Conservation (phyloP, 2,888 invertebrate species). For the Gymnosoma rotundatum region DNA sequence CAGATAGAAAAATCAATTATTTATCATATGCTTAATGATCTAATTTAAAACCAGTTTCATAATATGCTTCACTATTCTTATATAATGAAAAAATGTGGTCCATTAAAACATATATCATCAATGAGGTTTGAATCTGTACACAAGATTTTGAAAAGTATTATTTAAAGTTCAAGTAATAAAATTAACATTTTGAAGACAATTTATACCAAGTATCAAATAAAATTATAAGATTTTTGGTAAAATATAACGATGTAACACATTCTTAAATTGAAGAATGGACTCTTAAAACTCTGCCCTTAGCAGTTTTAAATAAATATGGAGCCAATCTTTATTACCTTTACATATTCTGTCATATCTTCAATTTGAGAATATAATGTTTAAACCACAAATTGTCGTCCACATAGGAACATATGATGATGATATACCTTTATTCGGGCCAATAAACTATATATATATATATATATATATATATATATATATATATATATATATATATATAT, state of each 20-base stretch:
- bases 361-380: slow-evolving; percentile 19
- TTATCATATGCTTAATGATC: not conserved
- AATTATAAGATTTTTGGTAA: slow-evolving; percentile 42
- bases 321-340: slow-evolving; percentile 15
- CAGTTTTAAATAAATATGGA: slow-evolving; percentile 9
- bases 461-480: too few relatives aligned
- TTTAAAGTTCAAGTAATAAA: slow-evolving; percentile 20
- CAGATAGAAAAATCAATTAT: too few relatives aligned
- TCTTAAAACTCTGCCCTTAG: not conserved
- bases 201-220: slow-evolving; percentile 46
- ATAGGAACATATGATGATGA: slow-evolving; percentile 24
- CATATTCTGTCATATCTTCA: slow-evolving; percentile 6
- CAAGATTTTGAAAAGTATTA: slow-evolving; percentile 29
- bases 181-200: slow-evolving; percentile 51
- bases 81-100: too few relatives aligned
- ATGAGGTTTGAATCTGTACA: slow-evolving; percentile 53
- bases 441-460: too few relatives aligned
- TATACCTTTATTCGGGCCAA: slow-evolving; percentile 27
- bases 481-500: too few relatives aligned
- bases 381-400: slow-evolving; percentile 25
- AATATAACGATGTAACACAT: slow-evolving; percentile 22
- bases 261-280: slow-evolving; percentile 15
- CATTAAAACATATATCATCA: too few relatives aligned
- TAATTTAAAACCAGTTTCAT: slow-evolving; percentile 55
- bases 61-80: slow-evolving; percentile 52